Evolutionary conservation across 2,797 vertebrate species (phyloP).

Genomic region (Malacoctenus gilli): DNA sequence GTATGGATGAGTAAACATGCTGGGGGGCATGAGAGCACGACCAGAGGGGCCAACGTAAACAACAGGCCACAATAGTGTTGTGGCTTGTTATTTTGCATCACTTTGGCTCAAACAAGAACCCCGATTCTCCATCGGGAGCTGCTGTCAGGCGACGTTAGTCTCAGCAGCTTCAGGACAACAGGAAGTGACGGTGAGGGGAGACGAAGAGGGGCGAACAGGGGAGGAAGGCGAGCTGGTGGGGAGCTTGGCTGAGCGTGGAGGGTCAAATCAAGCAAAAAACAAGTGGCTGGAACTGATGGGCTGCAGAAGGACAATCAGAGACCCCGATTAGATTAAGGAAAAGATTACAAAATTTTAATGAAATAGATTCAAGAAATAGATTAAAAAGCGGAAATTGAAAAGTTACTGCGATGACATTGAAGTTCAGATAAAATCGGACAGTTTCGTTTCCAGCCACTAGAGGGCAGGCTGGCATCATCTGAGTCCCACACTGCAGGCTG

Average conservation of each 20-base stretch:
- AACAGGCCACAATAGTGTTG: conserved; percentile 20
- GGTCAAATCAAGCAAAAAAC: conserved; percentile 19
- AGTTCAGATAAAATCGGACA: too few relatives aligned
- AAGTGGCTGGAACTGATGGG: conserved; percentile 1
- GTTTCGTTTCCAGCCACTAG: conserved; percentile 53
- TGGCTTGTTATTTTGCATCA: conserved; percentile 26
- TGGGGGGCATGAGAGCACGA: too few relatives aligned
- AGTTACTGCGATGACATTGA: neutral
- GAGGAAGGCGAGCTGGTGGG: conserved; percentile 7
- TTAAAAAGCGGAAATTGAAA: neutral
- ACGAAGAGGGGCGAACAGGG: conserved; percentile 10
- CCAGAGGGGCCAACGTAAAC: neutral
- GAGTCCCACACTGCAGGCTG: too few relatives aligned
- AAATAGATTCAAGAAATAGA: neutral
- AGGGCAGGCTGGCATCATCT: conserved; percentile 42
- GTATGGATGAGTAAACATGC: conserved; percentile 20
- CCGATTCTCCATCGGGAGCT: conserved; percentile 45
- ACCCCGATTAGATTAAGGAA: conserved; percentile 17
- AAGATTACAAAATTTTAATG: neutral
- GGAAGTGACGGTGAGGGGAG: conserved; percentile 36
- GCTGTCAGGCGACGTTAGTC: conserved; percentile 63
- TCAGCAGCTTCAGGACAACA: conserved; percentile 49
- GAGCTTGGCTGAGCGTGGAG: conserved; percentile 1
- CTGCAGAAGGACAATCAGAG: conserved; percentile 14
- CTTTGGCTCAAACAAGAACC: conserved; percentile 41